phyloP scores from a whole-genome alignment of 2,113 vertebrate species.

The Pedetes capensis region DNA sequence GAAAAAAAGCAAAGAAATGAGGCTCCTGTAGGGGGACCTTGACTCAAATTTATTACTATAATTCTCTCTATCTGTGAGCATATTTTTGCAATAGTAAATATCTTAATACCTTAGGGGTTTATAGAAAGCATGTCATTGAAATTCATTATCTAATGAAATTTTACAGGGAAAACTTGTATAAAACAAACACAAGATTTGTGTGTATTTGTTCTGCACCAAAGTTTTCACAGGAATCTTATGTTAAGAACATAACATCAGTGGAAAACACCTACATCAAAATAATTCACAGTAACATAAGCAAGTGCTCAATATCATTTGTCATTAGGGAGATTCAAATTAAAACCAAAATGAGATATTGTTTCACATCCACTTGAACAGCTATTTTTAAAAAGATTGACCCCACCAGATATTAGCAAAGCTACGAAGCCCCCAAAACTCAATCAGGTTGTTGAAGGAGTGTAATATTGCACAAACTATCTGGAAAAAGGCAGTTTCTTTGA shows the following conservation, averaged over 20 bases:
- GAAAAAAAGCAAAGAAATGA: neutral
- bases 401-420: neutral
- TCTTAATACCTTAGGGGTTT: neutral
- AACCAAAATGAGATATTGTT: neutral
- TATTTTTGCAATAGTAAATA: neutral
- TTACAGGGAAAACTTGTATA: neutral
- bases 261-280: neutral
- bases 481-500: neutral
- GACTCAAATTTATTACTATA: neutral
- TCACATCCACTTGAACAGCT: neutral
- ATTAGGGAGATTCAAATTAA: neutral
- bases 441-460: neutral
- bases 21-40: accelerated
- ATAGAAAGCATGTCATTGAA: neutral
- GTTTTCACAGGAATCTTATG: neutral
- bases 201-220: neutral
- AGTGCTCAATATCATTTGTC: neutral
- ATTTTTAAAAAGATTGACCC: neutral
- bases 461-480: accelerated
- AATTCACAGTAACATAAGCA: neutral
- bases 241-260: neutral
- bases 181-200: neutral
- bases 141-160: neutral
- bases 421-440: neutral
- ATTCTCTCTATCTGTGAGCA: neutral